Evolutionary conservation across 64 coral and sea anemone genomes (phyloP).

Genomic region (Pocillopora verrucosa): DNA sequence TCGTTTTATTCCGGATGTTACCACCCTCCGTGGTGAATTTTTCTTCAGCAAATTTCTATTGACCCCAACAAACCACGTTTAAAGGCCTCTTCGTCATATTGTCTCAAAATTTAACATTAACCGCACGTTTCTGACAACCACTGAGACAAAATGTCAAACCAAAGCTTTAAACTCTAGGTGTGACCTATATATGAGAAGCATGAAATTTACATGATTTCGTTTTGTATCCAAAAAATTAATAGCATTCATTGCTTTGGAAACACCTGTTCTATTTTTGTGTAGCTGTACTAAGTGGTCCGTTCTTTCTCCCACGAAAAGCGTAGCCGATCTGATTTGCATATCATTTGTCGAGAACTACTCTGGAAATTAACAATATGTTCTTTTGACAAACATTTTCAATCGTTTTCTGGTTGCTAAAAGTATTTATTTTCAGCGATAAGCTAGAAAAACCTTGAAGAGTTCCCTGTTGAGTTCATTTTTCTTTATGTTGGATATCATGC

Average conservation of each 20-base stretch:
- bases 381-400: background rate
- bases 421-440: constrained; percentile 4
- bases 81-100: no score
- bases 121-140: background rate
- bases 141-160: background rate
- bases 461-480: background rate
- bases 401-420: background rate
- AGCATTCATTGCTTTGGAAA: background rate
- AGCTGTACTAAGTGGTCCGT: background rate
- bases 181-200: background rate
- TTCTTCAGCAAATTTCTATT: no score
- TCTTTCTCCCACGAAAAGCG: no score
- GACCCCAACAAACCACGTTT: no score
- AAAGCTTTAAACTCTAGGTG: background rate
- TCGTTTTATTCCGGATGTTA: no score
- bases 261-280: background rate
- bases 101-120: no score
- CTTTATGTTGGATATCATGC: background rate
- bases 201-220: constrained; percentile 30
- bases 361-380: background rate
- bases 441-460: background rate
- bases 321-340: background rate
- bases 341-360: background rate
- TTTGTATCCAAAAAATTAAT: background rate
- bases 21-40: no score